These are phyloP conservation scores for Protaetia brevitarsis DNA, from an alignment of 1,140 invertebrate genomes.

Conservation along the genomic window DNA sequence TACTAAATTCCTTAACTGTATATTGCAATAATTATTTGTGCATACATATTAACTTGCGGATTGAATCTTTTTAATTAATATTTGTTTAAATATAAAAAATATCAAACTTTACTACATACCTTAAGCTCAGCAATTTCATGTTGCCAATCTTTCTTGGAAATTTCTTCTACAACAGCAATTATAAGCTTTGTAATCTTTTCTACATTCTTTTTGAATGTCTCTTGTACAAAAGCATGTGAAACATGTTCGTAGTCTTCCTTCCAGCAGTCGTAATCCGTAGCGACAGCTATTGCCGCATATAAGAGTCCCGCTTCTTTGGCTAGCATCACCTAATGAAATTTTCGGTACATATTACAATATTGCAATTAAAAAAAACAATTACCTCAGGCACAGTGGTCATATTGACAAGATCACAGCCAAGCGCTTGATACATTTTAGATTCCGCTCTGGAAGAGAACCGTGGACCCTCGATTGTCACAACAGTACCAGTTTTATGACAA, in stretches of 20 bases:
- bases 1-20: too few relatives aligned
- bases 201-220: conserved; percentile 70
- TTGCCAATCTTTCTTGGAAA: conserved; percentile 67
- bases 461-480: conserved; percentile 92
- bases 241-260: conserved; percentile 68
- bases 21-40: too few relatives aligned
- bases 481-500: conserved; percentile 71
- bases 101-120: neutral
- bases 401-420: conserved; percentile 90
- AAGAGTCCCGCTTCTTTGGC: conserved; percentile 93
- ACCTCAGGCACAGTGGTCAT: conserved; percentile 98
- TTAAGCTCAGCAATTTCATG: neutral
- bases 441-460: conserved; percentile 92
- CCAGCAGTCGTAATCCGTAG: conserved; percentile 99
- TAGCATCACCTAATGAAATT: conserved; percentile 66
- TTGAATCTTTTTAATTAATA: neutral
- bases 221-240: conserved; percentile 65
- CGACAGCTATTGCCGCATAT: conserved; percentile 88
- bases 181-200: conserved; percentile 67
- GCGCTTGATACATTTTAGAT: conserved; percentile 79
- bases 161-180: conserved; percentile 60
- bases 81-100: neutral
- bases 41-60: too few relatives aligned
- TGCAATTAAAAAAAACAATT: conserved; percentile 26
- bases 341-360: neutral